These are phyloP conservation scores for Scyliorhinus canicula DNA, from an alignment of 2,797 vertebrate species.

Conservation along the genomic window DNA sequence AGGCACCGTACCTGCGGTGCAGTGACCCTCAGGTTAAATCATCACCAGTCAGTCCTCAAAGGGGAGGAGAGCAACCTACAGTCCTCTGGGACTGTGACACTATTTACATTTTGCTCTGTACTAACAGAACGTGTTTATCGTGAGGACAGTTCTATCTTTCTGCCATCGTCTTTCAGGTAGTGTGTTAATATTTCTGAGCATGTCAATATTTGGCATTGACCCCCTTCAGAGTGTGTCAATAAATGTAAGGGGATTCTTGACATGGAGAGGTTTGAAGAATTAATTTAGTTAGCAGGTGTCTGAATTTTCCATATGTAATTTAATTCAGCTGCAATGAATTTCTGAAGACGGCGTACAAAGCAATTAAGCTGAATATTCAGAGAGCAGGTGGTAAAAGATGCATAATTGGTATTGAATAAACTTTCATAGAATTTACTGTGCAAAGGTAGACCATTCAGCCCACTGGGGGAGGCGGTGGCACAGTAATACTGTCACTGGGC, in stretches of 20 bases:
- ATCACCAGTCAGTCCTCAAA: too few species aligned
- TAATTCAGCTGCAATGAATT: background rate
- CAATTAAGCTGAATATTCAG: background rate
- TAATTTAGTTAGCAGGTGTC: background rate
- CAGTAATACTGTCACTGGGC: too few species aligned
- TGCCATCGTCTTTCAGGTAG: background rate
- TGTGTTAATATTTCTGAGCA: background rate
- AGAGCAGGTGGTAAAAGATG: background rate
- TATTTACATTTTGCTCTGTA: too few species aligned
- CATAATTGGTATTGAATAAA: background rate
- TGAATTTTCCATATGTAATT: background rate
- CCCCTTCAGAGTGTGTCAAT: conserved; percentile 5
- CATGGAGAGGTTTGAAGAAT: background rate
- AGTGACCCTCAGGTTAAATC: too few species aligned
- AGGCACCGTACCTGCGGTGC: too few species aligned
- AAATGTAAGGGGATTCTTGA: background rate
- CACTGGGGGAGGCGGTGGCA: background rate
- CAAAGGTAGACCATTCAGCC: background rate
- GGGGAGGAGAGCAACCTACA: too few species aligned
- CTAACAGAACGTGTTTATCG: background rate
- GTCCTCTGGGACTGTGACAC: too few species aligned
- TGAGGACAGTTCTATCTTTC: background rate
- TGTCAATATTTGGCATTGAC: background rate
- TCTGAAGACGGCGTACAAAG: background rate
- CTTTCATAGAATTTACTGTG: background rate